phyloP scores from a whole-genome alignment of 2,888 invertebrate genomes.

The Dione vanillae region DNA sequence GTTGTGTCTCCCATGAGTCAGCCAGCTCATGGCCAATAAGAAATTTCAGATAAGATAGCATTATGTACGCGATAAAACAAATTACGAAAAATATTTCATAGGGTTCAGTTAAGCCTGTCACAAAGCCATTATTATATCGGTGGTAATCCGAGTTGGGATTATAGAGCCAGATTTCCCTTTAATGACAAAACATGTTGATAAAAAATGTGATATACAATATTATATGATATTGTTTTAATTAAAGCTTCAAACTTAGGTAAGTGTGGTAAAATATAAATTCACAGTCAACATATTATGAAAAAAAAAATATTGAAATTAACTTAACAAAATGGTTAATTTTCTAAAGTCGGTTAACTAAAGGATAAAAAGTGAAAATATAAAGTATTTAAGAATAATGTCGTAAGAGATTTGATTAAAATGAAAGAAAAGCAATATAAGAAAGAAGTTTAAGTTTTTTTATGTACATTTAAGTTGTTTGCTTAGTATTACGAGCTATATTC shows the following conservation, averaged over 20 bases:
- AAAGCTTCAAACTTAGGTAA: not conserved
- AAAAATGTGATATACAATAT: not conserved
- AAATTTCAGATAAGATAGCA: constrained; percentile 1
- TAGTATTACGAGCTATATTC: not conserved
- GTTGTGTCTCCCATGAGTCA: not conserved
- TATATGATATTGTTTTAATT: not conserved
- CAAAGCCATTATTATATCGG: constrained; percentile 2
- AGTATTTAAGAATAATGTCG: not conserved
- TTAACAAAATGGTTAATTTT: too few species aligned
- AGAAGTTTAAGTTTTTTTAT: not conserved
- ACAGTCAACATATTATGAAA: not conserved
- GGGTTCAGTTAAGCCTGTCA: constrained; percentile 3
- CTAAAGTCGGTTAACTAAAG: not conserved
- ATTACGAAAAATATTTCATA: constrained; percentile 18
- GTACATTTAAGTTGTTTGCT: not conserved
- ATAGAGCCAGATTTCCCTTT: not conserved
- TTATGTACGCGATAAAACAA: not conserved
- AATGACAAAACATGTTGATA: not conserved
- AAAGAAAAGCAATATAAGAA: not conserved
- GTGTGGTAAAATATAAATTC: not conserved
- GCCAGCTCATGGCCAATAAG: not conserved
- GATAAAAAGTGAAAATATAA: too few species aligned
- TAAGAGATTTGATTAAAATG: not conserved
- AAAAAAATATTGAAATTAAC: too few species aligned
- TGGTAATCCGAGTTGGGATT: constrained; percentile 8